Evolutionary conservation across 2,797 vertebrate species (phyloP).

Genomic region (Tolypeutes matacus): DNA sequence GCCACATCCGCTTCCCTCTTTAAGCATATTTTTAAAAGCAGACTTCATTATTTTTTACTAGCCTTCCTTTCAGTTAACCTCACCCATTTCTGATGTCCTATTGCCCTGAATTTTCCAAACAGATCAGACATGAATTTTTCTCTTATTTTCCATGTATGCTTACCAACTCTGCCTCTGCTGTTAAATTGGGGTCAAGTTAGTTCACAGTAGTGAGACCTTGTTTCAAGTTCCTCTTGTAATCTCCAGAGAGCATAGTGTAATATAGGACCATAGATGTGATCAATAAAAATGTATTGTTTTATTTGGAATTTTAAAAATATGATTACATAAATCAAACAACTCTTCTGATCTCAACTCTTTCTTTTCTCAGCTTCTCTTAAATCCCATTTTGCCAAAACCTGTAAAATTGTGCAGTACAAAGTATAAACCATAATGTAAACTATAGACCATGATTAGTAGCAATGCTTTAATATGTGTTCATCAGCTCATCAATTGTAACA

Average conservation of each 20-base stretch:
- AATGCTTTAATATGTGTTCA: too few relatives aligned
- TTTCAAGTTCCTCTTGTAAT: conserved; percentile 49
- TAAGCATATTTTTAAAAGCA: background rate
- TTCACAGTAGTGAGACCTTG: background rate
- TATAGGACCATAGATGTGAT: background rate
- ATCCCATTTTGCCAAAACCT: background rate
- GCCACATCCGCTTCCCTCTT: too few relatives aligned
- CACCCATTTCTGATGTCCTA: background rate
- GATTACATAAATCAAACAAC: background rate
- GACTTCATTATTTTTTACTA: background rate
- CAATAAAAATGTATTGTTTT: background rate
- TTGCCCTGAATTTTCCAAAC: background rate
- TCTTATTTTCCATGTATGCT: background rate
- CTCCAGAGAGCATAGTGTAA: conserved; percentile 27
- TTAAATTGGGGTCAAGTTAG: background rate
- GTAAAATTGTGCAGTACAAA: too few relatives aligned
- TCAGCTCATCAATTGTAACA: too few relatives aligned
- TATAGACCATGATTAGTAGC: too few relatives aligned
- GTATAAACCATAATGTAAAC: too few relatives aligned
- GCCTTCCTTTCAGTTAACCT: background rate
- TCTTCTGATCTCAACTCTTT: conserved; percentile 43
- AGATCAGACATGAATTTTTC: background rate
- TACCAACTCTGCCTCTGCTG: background rate
- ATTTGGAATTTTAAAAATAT: conserved; percentile 18
- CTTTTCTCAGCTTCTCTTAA: conserved; percentile 35